A percentile compares a stretch with the other conserved stretches of the same genome.
Evolutionary conservation across 2,113 vertebrate genomes (phyloP).

Genomic region (Thalassoma bifasciatum): DNA sequence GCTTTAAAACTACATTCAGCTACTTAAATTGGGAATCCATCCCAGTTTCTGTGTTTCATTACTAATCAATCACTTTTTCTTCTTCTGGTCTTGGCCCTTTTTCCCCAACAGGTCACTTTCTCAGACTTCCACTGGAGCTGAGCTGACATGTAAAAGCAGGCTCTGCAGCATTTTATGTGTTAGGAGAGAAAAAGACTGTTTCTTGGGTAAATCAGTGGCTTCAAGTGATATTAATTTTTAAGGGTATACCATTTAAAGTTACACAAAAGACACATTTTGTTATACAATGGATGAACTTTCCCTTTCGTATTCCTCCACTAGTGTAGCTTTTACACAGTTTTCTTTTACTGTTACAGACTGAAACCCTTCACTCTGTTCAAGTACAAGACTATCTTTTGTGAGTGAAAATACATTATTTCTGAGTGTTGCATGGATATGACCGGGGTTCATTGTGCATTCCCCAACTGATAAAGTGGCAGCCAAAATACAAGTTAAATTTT

Average conservation of each 20-base stretch:
- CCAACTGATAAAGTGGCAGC: neutral
- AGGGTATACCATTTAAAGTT: no score
- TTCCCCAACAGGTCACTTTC: slow-evolving; percentile 34
- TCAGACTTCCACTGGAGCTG: slow-evolving; percentile 33
- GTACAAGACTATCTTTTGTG: neutral
- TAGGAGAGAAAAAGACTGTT: no score
- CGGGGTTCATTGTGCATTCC: neutral
- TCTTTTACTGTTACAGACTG: neutral
- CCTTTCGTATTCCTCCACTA: no score
- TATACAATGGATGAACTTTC: no score
- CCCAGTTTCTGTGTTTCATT: neutral
- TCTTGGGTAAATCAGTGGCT: no score
- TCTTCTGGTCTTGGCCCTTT: slow-evolving; percentile 17
- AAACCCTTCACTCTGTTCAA: no score
- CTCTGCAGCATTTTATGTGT: no score
- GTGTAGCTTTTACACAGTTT: neutral
- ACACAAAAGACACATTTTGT: no score
- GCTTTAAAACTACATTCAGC: neutral
- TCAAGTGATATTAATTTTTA: no score
- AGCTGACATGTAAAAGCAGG: slow-evolving; percentile 49
- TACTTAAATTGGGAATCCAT: slow-evolving; percentile 4
- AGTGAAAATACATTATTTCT: neutral
- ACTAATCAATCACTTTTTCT: slow-evolving; percentile 25
- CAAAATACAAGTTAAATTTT: neutral
- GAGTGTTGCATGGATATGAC: neutral